Percentiles rank a stretch among this genome's conserved stretches.
Conservation (phyloP, 2,888 invertebrate species). For the Lasioglossum vierecki region DNA sequence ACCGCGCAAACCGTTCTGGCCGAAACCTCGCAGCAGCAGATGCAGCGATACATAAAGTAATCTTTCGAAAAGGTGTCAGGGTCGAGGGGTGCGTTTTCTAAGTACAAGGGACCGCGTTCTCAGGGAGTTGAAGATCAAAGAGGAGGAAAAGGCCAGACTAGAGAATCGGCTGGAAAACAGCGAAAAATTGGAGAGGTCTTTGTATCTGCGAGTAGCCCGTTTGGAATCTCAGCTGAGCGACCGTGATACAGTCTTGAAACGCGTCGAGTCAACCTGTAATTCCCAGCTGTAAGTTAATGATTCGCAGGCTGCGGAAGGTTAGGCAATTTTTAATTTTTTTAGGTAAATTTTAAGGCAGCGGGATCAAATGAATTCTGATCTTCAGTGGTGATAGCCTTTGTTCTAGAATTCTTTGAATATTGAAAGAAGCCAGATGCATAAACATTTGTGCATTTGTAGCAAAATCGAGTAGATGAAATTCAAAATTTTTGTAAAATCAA, state of each 20-base stretch:
- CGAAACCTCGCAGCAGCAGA: constrained; percentile 72
- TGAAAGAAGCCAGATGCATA: too few relatives aligned
- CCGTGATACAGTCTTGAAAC: constrained; percentile 74
- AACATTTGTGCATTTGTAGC: too few relatives aligned
- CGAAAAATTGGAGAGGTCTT: constrained; percentile 68
- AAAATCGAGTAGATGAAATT: too few relatives aligned
- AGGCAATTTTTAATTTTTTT: too few relatives aligned
- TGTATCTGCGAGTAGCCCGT: constrained; percentile 67
- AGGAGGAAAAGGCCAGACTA: constrained; percentile 70
- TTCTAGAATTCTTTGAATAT: too few relatives aligned
- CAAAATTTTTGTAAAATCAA: too few relatives aligned
- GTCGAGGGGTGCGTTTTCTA: neutral
- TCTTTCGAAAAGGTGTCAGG: neutral
- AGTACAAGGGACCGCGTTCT: neutral
- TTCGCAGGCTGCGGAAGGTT: too few relatives aligned
- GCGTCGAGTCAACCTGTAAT: constrained; percentile 75
- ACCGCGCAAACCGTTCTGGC: constrained; percentile 70
- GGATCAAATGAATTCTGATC: too few relatives aligned
- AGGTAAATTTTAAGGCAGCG: too few relatives aligned
- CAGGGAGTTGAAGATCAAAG: constrained; percentile 71
- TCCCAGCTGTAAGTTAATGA: constrained; percentile 73
- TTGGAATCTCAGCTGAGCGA: constrained; percentile 75
- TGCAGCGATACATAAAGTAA: constrained; percentile 71
- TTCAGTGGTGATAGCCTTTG: too few relatives aligned
- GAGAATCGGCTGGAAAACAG: constrained; percentile 70